A percentile compares a stretch with the other conserved stretches of the same genome.
Evolutionary conservation across 2,113 vertebrate genomes (phyloP).

Genomic region (Salvelinus fontinalis): DNA sequence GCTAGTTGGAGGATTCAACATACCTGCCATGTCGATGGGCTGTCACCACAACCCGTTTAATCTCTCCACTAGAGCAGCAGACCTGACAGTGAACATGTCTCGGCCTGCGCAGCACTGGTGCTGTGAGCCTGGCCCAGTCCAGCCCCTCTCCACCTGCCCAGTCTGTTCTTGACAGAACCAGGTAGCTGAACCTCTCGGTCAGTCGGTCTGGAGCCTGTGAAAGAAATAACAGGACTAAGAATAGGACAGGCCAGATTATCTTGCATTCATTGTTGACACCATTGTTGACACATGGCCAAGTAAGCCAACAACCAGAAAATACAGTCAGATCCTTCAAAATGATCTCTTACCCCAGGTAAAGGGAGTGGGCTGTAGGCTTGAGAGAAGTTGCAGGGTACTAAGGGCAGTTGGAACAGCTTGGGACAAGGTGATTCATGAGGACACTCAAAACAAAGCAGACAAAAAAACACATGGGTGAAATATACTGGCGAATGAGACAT

Average conservation of each 20-base stretch:
- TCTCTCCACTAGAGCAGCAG: conserved; percentile 76
- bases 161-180: conserved; percentile 72
- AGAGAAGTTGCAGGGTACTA: conserved; percentile 82
- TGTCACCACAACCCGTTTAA: conserved; percentile 78
- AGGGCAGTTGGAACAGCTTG: conserved; percentile 61
- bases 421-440: conserved; percentile 82
- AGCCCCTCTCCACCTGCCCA: conserved; percentile 9
- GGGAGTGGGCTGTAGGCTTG: conserved; percentile 78
- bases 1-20: not conserved
- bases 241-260: not conserved
- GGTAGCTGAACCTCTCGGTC: conserved; percentile 81
- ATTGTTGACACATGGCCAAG: not conserved
- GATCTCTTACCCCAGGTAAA: not conserved
- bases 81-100: conserved; percentile 82
- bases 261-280: not conserved
- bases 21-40: conserved; percentile 79
- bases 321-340: conserved; percentile 3
- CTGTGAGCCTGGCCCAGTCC: conserved; percentile 78
- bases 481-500: not conserved
- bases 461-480: not conserved
- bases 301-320: not conserved
- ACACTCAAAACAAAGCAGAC: conserved; percentile 53
- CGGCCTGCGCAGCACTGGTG: conserved; percentile 71
- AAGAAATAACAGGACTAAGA: not conserved
- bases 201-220: conserved; percentile 64